Evolutionary conservation across 2,113 vertebrate genomes (phyloP).

Genomic region (Chaetura pelagica): DNA sequence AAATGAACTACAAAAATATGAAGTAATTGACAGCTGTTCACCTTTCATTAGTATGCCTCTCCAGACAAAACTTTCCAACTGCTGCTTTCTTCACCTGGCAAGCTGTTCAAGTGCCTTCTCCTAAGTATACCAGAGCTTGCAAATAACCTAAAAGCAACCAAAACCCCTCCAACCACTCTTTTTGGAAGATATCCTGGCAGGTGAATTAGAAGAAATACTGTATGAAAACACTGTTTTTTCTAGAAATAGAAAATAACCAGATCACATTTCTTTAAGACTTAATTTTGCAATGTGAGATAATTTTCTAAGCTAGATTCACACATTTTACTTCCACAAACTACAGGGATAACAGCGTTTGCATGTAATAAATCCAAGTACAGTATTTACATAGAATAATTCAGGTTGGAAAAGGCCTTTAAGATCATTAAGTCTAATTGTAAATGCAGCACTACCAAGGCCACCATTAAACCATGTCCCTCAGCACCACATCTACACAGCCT

Average conservation of each 20-base stretch:
- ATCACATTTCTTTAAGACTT: accelerated
- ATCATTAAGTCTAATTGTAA: not conserved
- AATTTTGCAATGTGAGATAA: not conserved
- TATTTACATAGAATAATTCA: not conserved
- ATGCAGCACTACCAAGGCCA: not conserved
- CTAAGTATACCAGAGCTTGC: not conserved
- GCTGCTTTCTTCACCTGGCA: not conserved
- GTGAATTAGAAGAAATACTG: not conserved
- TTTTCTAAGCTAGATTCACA: not conserved
- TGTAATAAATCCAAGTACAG: not conserved
- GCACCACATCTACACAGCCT: not conserved
- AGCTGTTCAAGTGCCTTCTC: not conserved
- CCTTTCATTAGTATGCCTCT: not conserved
- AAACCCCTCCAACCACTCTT: not conserved
- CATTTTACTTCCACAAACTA: not conserved
- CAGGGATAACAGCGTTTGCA: not conserved
- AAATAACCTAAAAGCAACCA: not conserved
- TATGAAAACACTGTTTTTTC: accelerated
- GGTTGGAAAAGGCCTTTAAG: not conserved
- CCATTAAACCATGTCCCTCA: not conserved
- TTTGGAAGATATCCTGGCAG: not conserved
- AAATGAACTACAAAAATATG: not conserved
- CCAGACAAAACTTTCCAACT: not conserved
- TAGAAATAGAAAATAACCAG: accelerated
- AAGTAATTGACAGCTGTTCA: not conserved